These are phyloP conservation scores for Eulithis prunata DNA, from an alignment of 2,888 invertebrate species.

Conservation along the genomic window DNA sequence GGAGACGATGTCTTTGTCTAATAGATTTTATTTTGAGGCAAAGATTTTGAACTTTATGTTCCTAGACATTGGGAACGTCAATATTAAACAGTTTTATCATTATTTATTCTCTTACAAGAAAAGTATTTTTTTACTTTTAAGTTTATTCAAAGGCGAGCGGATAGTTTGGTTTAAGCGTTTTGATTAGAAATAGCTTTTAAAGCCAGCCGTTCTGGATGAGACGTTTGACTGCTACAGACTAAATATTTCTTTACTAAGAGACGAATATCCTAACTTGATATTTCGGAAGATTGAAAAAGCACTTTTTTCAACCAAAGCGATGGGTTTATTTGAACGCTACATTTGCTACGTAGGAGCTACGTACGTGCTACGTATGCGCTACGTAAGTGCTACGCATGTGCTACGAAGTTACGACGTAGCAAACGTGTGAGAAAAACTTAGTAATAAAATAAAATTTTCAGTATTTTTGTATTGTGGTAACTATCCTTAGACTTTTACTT, in stretches of 20 bases:
- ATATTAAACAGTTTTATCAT: constrained; percentile 10
- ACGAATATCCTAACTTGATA: constrained; percentile 23
- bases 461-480: no score
- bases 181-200: constrained; percentile 31
- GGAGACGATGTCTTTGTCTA: not conserved
- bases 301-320: not conserved
- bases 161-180: constrained; percentile 27
- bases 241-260: constrained; percentile 30
- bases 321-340: not conserved
- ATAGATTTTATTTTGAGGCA: not conserved
- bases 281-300: no score
- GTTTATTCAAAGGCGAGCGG: constrained; percentile 17
- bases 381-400: not conserved
- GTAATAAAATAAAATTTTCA: not conserved
- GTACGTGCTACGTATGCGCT: not conserved
- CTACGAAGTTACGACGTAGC: not conserved
- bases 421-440: not conserved
- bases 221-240: constrained; percentile 35
- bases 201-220: constrained; percentile 34
- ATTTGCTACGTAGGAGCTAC: constrained; percentile 2
- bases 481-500: no score
- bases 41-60: constrained; percentile 13
- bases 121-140: constrained; percentile 17
- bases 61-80: constrained; percentile 2
- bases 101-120: constrained; percentile 19